These are phyloP conservation scores for Bellardia bayeri DNA, from an alignment of 2,888 invertebrate genomes.

Conservation along the genomic window DNA sequence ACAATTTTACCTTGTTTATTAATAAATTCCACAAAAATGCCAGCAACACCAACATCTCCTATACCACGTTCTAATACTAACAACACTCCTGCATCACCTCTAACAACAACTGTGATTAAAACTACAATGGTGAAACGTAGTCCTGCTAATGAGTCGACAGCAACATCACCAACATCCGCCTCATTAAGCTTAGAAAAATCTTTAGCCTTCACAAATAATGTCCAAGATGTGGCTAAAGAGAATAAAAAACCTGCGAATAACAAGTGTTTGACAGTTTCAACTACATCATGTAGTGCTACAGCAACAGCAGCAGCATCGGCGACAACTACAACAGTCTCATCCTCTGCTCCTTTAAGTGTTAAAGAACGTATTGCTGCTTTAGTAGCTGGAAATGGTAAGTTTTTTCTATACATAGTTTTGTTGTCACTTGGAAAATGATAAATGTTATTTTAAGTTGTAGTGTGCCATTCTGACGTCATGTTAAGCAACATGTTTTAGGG, in stretches of 20 bases:
- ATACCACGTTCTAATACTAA: slow-evolving; percentile 63
- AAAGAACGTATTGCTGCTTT: slow-evolving; percentile 82
- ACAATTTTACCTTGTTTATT: slow-evolving; percentile 45
- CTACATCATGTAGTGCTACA: slow-evolving; percentile 57
- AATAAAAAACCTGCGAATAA: slow-evolving; percentile 80
- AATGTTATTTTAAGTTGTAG: slow-evolving; percentile 19
- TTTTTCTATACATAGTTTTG: slow-evolving; percentile 35
- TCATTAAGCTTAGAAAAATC: slow-evolving; percentile 72
- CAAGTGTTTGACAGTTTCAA: slow-evolving; percentile 69
- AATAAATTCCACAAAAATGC: slow-evolving; percentile 63
- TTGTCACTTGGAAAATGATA: slow-evolving; percentile 36
- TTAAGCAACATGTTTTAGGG: slow-evolving; percentile 4
- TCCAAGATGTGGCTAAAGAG: slow-evolving; percentile 77
- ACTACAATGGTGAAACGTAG: slow-evolving; percentile 83
- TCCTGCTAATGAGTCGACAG: slow-evolving; percentile 81
- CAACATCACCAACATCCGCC: slow-evolving; percentile 73
- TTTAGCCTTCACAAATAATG: slow-evolving; percentile 62
- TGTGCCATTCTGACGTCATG: not conserved
- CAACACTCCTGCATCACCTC: slow-evolving; percentile 80
- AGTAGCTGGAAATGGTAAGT: slow-evolving; percentile 82
- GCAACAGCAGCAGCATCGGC: slow-evolving; percentile 64
- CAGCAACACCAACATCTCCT: slow-evolving; percentile 77
- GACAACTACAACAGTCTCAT: slow-evolving; percentile 76
- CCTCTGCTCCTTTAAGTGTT: slow-evolving; percentile 76
- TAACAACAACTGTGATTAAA: slow-evolving; percentile 83